Evolutionary conservation across 2,113 vertebrate species (phyloP).

Genomic region (Chunga burmeisteri): DNA sequence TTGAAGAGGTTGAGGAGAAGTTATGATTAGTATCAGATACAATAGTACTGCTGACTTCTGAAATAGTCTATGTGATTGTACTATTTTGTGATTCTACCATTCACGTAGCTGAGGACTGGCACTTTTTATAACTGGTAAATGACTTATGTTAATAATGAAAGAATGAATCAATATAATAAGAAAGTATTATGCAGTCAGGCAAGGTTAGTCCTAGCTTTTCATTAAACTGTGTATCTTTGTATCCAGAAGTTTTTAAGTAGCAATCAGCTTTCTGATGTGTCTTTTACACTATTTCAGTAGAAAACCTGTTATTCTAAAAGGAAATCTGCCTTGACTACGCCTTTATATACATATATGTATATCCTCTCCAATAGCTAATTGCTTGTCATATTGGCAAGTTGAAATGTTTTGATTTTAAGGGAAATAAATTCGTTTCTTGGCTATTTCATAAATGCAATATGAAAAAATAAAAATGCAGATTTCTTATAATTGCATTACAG

Average conservation of each 20-base stretch:
- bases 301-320: neutral
- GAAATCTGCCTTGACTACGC: neutral
- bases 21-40: neutral
- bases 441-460: neutral
- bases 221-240: neutral
- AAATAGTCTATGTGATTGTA: neutral
- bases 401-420: neutral
- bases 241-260: neutral
- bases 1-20: neutral
- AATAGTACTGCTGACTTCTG: neutral
- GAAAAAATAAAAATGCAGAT: neutral
- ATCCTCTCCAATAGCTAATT: neutral
- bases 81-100: neutral
- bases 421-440: neutral
- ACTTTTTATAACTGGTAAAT: neutral
- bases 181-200: neutral
- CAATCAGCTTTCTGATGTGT: neutral
- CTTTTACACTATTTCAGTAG: neutral
- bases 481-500: neutral
- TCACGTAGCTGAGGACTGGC: neutral
- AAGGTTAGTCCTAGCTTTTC: neutral
- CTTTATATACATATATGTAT: neutral
- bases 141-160: slow-evolving; percentile 26
- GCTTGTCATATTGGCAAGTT: neutral
- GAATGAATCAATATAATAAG: neutral